Evolutionary conservation across 2,113 vertebrate genomes (phyloP).

Genomic region (Limnothrissa miodon): DNA sequence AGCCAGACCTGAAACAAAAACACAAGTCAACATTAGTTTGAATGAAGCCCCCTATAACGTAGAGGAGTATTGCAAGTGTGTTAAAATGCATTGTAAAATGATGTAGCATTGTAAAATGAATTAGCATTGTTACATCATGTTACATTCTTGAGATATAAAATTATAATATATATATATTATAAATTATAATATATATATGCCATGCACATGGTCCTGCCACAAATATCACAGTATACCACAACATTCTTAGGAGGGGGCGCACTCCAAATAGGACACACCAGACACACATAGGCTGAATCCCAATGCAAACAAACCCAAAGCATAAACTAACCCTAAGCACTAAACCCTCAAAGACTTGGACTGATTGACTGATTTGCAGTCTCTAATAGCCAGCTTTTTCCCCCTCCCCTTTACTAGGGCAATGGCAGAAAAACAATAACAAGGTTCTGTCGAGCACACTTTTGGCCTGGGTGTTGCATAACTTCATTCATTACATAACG

Average conservation of each 20-base stretch:
- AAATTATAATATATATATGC: too few relatives aligned
- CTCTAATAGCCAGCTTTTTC: neutral
- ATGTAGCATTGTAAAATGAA: too few relatives aligned
- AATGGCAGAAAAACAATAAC: neutral
- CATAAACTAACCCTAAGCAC: too few relatives aligned
- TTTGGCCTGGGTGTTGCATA: neutral
- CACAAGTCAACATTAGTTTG: neutral
- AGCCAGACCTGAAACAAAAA: constrained; percentile 79
- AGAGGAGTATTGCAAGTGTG: too few relatives aligned
- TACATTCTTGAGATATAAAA: too few relatives aligned
- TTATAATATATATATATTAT: too few relatives aligned
- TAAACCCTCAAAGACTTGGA: too few relatives aligned
- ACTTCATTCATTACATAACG: neutral
- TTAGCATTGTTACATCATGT: too few relatives aligned
- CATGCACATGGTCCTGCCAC: neutral
- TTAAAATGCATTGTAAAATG: too few relatives aligned
- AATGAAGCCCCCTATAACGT: too few relatives aligned
- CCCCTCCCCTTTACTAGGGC: neutral
- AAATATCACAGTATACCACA: neutral
- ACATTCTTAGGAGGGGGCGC: neutral
- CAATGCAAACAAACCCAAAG: neutral
- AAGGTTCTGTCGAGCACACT: neutral
- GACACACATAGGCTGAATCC: too few relatives aligned
- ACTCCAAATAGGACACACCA: neutral
- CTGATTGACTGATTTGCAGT: neutral